These are phyloP conservation scores for Periplaneta americana DNA, from an alignment of 1,140 invertebrate species.

Conservation along the genomic window DNA sequence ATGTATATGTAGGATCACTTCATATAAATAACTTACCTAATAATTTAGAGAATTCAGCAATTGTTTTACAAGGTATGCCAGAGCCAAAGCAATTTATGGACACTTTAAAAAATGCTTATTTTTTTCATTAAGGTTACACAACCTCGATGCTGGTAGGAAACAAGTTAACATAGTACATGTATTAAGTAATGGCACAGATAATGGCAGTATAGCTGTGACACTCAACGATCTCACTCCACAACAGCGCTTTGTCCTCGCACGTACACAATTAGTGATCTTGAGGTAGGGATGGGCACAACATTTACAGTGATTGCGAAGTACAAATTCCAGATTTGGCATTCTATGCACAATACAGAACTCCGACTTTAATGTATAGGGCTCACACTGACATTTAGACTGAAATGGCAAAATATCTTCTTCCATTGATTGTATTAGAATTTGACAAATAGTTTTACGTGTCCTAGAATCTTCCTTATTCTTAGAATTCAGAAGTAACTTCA, in stretches of 20 bases:
- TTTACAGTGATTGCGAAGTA: background rate
- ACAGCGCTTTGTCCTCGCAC: background rate
- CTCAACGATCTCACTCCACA: background rate
- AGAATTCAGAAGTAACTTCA: background rate
- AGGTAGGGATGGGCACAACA: slow-evolving; percentile 1
- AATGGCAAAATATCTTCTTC: background rate
- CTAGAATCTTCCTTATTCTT: background rate
- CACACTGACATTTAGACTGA: background rate
- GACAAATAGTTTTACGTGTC: background rate
- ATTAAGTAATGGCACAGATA: slow-evolving; percentile 18
- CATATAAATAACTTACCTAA: background rate
- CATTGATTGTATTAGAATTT: background rate
- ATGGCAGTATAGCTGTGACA: slow-evolving; percentile 19
- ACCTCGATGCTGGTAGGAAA: background rate
- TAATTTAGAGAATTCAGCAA: background rate
- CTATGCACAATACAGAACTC: background rate
- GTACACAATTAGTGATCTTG: background rate
- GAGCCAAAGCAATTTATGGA: background rate
- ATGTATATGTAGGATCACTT: background rate
- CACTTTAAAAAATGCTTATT: background rate
- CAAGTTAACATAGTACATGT: slow-evolving; percentile 5
- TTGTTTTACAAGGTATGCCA: background rate
- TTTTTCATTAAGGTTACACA: background rate
- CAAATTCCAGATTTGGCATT: background rate
- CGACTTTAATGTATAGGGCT: background rate